phyloP scores from a whole-genome alignment of 2,113 vertebrate genomes.

The Calidris pugnax region DNA sequence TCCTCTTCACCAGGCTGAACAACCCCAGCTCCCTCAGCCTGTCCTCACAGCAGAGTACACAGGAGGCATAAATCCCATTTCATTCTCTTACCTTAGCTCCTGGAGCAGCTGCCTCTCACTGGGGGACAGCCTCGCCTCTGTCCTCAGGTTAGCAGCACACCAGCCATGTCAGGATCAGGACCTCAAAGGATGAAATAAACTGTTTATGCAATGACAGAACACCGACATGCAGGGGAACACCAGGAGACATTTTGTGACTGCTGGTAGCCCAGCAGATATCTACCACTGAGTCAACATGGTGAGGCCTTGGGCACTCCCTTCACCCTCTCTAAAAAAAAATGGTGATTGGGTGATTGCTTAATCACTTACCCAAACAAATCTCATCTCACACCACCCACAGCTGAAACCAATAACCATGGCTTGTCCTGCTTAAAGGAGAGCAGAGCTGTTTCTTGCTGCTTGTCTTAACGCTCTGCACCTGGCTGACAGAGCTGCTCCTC shows the following conservation, averaged over 20 bases:
- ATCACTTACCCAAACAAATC: neutral
- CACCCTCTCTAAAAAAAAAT: neutral
- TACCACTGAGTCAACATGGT: rapidly evolving
- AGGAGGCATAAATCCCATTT: neutral
- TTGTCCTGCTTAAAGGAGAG: neutral
- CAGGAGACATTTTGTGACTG: neutral
- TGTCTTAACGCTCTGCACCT: neutral
- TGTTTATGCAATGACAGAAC: neutral
- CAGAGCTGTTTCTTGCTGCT: neutral
- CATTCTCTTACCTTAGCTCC: neutral
- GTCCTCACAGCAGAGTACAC: too few species aligned
- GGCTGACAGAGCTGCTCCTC: neutral
- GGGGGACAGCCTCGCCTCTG: neutral
- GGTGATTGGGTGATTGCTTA: too few species aligned
- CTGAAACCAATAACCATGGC: neutral
- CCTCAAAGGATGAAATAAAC: neutral
- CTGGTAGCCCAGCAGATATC: neutral
- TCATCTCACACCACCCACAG: neutral
- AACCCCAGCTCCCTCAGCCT: too few species aligned
- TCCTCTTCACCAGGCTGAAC: too few species aligned
- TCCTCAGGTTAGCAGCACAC: neutral
- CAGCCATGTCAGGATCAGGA: neutral
- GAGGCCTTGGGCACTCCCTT: neutral
- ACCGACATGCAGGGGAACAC: neutral
- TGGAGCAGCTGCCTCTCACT: neutral